Percentiles rank a stretch among this genome's conserved stretches.
Evolutionary conservation across 2,797 vertebrate genomes (phyloP).

Genomic region (Anguilla anguilla): DNA sequence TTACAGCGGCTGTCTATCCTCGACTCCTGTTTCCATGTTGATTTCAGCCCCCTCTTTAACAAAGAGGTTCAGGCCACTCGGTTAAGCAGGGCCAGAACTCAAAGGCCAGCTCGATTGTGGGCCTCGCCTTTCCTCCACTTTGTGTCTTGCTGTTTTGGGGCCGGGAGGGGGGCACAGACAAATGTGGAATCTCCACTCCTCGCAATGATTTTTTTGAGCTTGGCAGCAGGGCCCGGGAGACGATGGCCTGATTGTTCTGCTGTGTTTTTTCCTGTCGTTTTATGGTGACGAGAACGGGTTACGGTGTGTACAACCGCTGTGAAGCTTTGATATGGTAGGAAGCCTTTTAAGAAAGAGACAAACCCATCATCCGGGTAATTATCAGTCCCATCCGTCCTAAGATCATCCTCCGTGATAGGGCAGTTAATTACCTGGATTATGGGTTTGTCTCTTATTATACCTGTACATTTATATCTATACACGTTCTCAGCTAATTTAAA

Average conservation of each 20-base stretch:
- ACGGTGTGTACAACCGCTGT: not conserved
- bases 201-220: not conserved
- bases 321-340: not conserved
- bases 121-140: slow-evolving; percentile 27
- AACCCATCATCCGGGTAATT: not conserved
- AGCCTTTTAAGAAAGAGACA: not conserved
- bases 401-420: not conserved
- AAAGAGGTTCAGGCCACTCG: slow-evolving; percentile 3
- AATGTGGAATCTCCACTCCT: slow-evolving; percentile 10
- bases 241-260: not conserved
- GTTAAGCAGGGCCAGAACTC: slow-evolving; percentile 18
- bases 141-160: slow-evolving; percentile 25
- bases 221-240: not conserved
- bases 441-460: not conserved
- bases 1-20: slow-evolving; percentile 1
- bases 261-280: slow-evolving; percentile 1
- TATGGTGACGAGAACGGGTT: not conserved
- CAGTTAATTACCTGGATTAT: not conserved
- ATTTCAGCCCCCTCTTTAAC: slow-evolving; percentile 1
- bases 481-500: no score
- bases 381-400: not conserved
- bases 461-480: not conserved
- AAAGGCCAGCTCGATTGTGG: not conserved
- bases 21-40: not conserved
- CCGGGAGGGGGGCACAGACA: not conserved